Conservation (phyloP, 2,888 invertebrate species). For the Ophion obscuratus region DNA sequence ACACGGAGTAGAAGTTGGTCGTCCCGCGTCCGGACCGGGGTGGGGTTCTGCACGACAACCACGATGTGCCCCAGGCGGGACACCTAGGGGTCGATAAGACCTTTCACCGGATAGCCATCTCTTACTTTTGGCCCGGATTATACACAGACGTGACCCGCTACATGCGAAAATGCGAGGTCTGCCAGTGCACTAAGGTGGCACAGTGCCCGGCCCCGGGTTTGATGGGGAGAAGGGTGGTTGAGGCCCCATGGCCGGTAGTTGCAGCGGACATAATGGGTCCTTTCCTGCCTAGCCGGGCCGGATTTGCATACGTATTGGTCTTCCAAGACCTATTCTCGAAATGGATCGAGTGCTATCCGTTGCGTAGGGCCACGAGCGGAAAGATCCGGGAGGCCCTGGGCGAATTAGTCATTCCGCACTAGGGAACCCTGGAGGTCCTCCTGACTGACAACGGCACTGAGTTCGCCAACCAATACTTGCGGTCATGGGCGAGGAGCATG, state of each 20-base stretch:
- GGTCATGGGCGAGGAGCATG: constrained; percentile 30
- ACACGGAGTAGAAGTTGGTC: constrained; percentile 25
- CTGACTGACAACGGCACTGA: constrained; percentile 71
- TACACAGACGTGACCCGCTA: constrained; percentile 44
- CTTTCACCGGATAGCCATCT: constrained; percentile 30
- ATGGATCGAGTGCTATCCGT: constrained; percentile 53
- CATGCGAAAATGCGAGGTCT: constrained; percentile 61
- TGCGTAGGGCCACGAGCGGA: background rate
- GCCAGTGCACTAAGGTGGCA: constrained; percentile 59
- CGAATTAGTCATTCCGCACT: constrained; percentile 1
- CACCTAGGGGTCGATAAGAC: constrained; percentile 66
- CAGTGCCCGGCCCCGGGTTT: constrained; percentile 33
- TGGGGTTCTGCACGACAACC: constrained; percentile 23
- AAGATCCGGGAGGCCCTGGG: background rate
- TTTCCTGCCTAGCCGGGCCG: constrained; percentile 49
- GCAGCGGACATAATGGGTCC: constrained; percentile 61
- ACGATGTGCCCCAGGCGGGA: constrained; percentile 19
- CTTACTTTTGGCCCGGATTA: constrained; percentile 69
- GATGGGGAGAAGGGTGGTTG: constrained; percentile 40
- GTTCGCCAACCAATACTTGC: constrained; percentile 55
- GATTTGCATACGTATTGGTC: constrained; percentile 62
- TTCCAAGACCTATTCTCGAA: constrained; percentile 69
- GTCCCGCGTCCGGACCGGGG: constrained; percentile 20
- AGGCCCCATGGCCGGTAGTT: constrained; percentile 65
- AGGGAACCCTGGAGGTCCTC: constrained; percentile 64